Evolutionary conservation across 2,797 vertebrate species (phyloP), one percentile per base, ranked within the genome.

Genomic region (Aplochiton taeniatus): DNA sequence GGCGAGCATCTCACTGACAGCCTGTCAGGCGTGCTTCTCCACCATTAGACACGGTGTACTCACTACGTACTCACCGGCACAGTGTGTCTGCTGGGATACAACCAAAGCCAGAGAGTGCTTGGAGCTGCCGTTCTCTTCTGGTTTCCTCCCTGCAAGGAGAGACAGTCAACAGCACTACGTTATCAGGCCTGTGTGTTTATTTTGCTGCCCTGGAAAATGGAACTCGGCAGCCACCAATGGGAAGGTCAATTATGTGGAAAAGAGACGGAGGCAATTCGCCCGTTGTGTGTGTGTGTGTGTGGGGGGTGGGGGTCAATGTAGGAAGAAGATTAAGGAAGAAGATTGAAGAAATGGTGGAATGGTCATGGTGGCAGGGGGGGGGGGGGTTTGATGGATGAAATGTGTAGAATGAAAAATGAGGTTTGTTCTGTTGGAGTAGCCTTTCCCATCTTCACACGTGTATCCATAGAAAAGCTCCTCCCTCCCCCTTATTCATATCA

Each of bases 211-310:
- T 70, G 55, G 59, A 48, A 77, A 67, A 53, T 61, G 77, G 74
- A 65, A 57, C 49, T 19, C 48, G 53, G 59, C 54, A 49, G 55
- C 43, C n/a, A 11, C 47, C 11, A n/a, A 76, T 68, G 71, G 69
- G 65, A 81, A 85, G 80, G 83, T 78, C 79, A 85, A 80, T 85
- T 72, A 83, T 64, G 50, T 69, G 64, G 77, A 59, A 61, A 65
- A 66, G 72, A 69, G 72, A 61, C 12, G 14, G 57, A 17, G 47
- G 46, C 11, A 52, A 31, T 31, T 2, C 6, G 31, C 6, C 3
- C 6, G 31, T 31, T 31, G 31, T 31, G 31, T 31, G 31, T 31
- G 31, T 31, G 31, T 31, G 31, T 31, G 31, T 31, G 31, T 31
- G 31, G 31, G 31, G 2, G 31, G 31, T 31, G 54, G 53, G 41